A percentile compares a stretch with the other conserved stretches of the same genome.
phyloP scores from a whole-genome alignment of 2,888 invertebrate species.

The Gymnocheta viridis region DNA sequence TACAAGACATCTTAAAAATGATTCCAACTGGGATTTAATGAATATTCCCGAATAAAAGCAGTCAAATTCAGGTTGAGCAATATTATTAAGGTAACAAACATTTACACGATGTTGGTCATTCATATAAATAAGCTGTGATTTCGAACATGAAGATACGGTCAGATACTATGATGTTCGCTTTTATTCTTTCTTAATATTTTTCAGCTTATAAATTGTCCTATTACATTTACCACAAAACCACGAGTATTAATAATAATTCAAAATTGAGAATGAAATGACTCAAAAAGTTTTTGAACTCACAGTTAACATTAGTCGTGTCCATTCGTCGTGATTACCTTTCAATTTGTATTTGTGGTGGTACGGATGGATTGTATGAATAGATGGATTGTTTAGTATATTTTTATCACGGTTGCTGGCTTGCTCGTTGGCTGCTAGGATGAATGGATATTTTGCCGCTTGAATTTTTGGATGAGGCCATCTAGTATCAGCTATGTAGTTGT shows the following conservation, averaged over 20 bases:
- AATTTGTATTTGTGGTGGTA: constrained; percentile 76
- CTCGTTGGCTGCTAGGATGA: constrained; percentile 12
- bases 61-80: too few species aligned
- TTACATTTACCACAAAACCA: constrained; percentile 66
- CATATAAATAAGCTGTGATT: constrained; percentile 72
- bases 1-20: too few species aligned
- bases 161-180: constrained; percentile 24
- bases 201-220: constrained; percentile 26
- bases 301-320: constrained; percentile 70
- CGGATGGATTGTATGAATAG: constrained; percentile 37
- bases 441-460: constrained; percentile 44
- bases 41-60: neutral
- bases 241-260: constrained; percentile 69
- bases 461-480: constrained; percentile 47
- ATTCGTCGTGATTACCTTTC: constrained; percentile 79
- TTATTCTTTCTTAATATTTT: neutral
- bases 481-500: constrained; percentile 35
- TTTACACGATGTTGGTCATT: constrained; percentile 78
- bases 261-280: constrained; percentile 65
- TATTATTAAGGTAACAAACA: too few species aligned
- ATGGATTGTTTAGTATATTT: constrained; percentile 28
- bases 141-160: constrained; percentile 59
- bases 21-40: neutral
- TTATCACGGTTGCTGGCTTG: constrained; percentile 4
- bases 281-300: constrained; percentile 65